Base-by-base conservation (phyloP, 2,113 vertebrate genomes). In the Urocynchramus pylzowi region DNA sequence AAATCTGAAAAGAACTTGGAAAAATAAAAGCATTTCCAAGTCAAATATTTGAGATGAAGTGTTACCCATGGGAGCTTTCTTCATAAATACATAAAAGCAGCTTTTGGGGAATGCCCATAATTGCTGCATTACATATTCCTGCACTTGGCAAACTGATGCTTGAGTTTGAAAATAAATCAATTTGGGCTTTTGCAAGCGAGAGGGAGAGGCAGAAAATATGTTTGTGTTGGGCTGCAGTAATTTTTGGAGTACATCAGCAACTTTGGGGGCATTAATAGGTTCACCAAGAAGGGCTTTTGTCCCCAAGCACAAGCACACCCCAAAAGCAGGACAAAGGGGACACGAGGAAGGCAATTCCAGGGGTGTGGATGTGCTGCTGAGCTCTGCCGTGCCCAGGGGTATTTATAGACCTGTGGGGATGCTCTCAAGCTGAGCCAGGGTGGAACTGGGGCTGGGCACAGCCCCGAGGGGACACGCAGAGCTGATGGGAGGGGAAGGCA, bases 71-170 rank as follows among this genome's bases (percentile, higher is more conserved):
- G 91, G 93, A 96, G 47, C 42, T 84, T 91, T 90, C 83, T 85
- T 87, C 87, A 93, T 91, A 95, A 96, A 91, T 91, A 82, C 64
- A 89, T 95, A 95, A 97, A 90, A n/a, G 56, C 93, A 90, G 83
- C 80, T 95, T 95, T 95, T 89, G 84, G 89, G 86, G 63, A 94
- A 94, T 95, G 92, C 92, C 90, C 67, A 15, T 97, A 95, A 90
- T 96, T 90, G 70, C 92, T 79, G 37, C n/a, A 64, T 94, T 94
- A 78, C 65, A 60, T 18, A 89, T 93, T 89, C 82, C 87, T 54
- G 67, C 81, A 52, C 64, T 93, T 77, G 80, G 89, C 57, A 94
- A 93, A 90, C 73, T 15, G 52, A 84, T 68, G 75, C 49, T 35
- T 8, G 80, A 28, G 56, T 78, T 86, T 35, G 86, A 89, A 95